Evolutionary conservation across 1,140 invertebrate genomes (phyloP), one percentile per base, ranked within the genome.

Genomic region (Lepeophtheirus salmonis): DNA sequence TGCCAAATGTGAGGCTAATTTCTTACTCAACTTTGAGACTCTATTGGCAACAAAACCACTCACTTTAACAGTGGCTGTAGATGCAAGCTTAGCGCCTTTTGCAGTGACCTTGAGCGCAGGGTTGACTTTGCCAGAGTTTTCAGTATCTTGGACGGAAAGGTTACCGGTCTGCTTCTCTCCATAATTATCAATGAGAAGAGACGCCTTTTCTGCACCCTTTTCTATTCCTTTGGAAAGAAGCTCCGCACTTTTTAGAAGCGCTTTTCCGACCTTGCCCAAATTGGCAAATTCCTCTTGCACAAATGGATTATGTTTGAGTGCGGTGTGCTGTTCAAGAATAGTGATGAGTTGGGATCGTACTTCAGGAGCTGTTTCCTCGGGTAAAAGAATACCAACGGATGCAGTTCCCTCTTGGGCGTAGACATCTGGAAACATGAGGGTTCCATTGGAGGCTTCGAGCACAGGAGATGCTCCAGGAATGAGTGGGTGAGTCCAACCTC

Each of bases 361-460:
- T 16, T 18, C 17, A 14, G n/a, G n/a, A 17, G 17, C 3, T n/a
- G n/a, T n/a, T n/a, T n/a, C n/a, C n/a, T n/a, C n/a, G n/a, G n/a
- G n/a, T 1, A 59, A 16, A 18, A 59, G 30, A 2, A 59, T 2
- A 1, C 57, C 57, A 2, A 59, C 57, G 3, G 30, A 16, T 14
- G 14, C 20, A 6, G 17, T 16, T 12, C 14, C 14, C 3, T 20
- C 17, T 26, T 41, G 18, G 1, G 30, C 16, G 48, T 59, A 59
- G 16, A 59, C 30, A 22, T 59, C 57, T 20, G 57, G 57, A 23
- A 59, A 59, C 57, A 59, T 59, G 10, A 59, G 17, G 49, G 57
- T 41, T 59, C 57, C 57, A 50, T 59, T 59, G 1, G 14, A 26
- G 18, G 57, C 57, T 17, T 59, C 23, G 12, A 59, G 21, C 14